phyloP scores from a whole-genome alignment of 2,888 invertebrate genomes.

The Diarsia rubi region DNA sequence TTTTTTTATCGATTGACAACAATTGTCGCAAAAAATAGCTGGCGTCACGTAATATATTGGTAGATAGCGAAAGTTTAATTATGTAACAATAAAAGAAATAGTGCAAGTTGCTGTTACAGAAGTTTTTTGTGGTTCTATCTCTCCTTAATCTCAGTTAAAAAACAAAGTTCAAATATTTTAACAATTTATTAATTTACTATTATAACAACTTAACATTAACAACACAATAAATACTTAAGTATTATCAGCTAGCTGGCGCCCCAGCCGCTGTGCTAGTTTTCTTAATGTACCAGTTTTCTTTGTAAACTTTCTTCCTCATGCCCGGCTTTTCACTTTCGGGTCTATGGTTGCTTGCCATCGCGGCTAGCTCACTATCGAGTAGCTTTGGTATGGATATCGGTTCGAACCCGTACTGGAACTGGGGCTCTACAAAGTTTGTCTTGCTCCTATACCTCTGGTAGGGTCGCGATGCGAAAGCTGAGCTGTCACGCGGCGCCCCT shows the following conservation, averaged over 20 bases:
- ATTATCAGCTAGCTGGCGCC: slow-evolving; percentile 84
- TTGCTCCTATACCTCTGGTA: slow-evolving; percentile 76
- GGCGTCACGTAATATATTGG: slow-evolving; percentile 85
- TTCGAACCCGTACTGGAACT: slow-evolving; percentile 88
- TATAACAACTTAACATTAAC: slow-evolving; percentile 71
- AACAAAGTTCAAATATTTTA: slow-evolving; percentile 43
- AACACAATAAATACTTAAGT: slow-evolving; percentile 78
- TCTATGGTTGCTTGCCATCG: slow-evolving; percentile 85
- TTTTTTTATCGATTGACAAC: slow-evolving; percentile 73
- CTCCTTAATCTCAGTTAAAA: slow-evolving; percentile 30
- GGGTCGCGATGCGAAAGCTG: slow-evolving; percentile 80
- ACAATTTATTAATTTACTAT: slow-evolving; percentile 69
- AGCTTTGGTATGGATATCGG: slow-evolving; percentile 82
- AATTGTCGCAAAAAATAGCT: slow-evolving; percentile 76
- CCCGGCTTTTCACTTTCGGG: slow-evolving; percentile 85
- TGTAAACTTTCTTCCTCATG: slow-evolving; percentile 85
- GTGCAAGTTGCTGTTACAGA: slow-evolving; percentile 43
- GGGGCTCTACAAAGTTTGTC: slow-evolving; percentile 87
- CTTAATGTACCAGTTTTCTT: slow-evolving; percentile 88
- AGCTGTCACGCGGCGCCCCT: slow-evolving; percentile 77
- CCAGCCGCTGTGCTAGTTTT: slow-evolving; percentile 84
- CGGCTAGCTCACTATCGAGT: slow-evolving; percentile 84
- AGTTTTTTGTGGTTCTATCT: slow-evolving; percentile 34
- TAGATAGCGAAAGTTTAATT: slow-evolving; percentile 84
- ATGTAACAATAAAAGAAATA: slow-evolving; percentile 72